Evolutionary conservation across 2,888 invertebrate genomes (phyloP), one percentile per base, ranked within the genome.

Genomic region (Nowickia ferox): DNA sequence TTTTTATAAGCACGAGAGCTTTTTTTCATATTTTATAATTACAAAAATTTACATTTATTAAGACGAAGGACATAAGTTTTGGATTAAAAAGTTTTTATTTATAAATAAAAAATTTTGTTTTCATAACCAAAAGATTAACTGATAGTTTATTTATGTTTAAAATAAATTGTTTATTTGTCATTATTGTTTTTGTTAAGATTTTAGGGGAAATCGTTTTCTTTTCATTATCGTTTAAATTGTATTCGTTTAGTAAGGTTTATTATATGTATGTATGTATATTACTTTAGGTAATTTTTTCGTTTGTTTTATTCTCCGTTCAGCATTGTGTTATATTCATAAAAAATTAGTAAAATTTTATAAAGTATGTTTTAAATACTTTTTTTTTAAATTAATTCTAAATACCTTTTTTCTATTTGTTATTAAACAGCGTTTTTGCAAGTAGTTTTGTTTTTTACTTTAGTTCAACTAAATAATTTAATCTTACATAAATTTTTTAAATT

Each of bases 11-110:
- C 68, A 86, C 80, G 80, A 83, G 83, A 75, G 80, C 77, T 17
- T 55, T 76, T 75, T 57, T 75, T 48, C 61, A 30, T 65, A 11
- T 63, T 87, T 87, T 87, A 84, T 88, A 87, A 86, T 87, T 88
- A 87, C 86, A 82, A 69, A 30, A 85, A 80, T 46, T 11, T 65
- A 84, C 59, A 79, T 48, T 63, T 51, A 65, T 42, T 17, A 55
- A 68, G 46, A 76, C 15, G n/a, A 17, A 57, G 40, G 30, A 15
- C 10, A 13, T 19, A 69, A 61, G 38, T 19, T 4, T 53, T 53
- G 15, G n/a, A 22, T 38, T 38, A 8, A 15, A 46, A 19, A 10
- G 8, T 22, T 46, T 30, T 48, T 9, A 22, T 40, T 38, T 10
- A 22, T 13, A 44, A 53, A 69, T 30, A 40, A 65, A 22, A 66